phyloP scores from a whole-genome alignment of 1,140 invertebrate genomes.

The Drosophila pseudoananassae region DNA sequence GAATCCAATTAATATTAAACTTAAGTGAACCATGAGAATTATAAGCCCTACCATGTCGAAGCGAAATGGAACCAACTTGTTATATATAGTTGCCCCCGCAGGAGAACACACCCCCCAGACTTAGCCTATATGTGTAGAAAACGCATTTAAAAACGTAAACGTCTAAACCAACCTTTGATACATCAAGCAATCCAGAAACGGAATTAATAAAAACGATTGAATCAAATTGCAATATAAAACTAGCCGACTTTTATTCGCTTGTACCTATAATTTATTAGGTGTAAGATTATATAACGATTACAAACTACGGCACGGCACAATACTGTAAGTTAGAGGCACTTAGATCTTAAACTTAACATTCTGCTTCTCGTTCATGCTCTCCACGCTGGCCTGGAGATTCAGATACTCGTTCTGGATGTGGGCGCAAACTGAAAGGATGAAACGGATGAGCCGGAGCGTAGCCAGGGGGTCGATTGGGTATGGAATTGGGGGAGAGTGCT shows the following conservation, averaged over 20 bases:
- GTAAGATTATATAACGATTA: slow-evolving; percentile 3
- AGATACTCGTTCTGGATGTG: slow-evolving; percentile 74
- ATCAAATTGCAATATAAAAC: slow-evolving; percentile 64
- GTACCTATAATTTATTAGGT: slow-evolving; percentile 25
- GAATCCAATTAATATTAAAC: slow-evolving; percentile 38
- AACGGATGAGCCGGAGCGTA: slow-evolving; percentile 5
- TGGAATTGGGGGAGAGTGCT: slow-evolving; percentile 25
- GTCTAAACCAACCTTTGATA: slow-evolving; percentile 62
- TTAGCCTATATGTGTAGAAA: slow-evolving; percentile 70
- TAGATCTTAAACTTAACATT: slow-evolving; percentile 80
- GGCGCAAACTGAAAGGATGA: slow-evolving; percentile 62
- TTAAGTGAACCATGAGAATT: slow-evolving; percentile 47
- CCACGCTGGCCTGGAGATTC: slow-evolving; percentile 63
- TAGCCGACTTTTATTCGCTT: slow-evolving; percentile 8
- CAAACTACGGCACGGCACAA: no score
- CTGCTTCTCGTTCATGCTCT: slow-evolving; percentile 73
- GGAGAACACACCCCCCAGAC: no score
- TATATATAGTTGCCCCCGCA: slow-evolving; percentile 61
- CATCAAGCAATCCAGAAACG: slow-evolving; percentile 43
- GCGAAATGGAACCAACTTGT: slow-evolving; percentile 37
- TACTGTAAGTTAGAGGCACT: slow-evolving; percentile 10
- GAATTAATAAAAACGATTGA: slow-evolving; percentile 54
- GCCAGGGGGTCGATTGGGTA: background rate
- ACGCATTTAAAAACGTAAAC: slow-evolving; percentile 58
- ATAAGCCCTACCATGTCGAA: slow-evolving; percentile 21